Evolutionary conservation across 2,888 invertebrate genomes (phyloP).

Genomic region (Alloscopus bannaensis): DNA sequence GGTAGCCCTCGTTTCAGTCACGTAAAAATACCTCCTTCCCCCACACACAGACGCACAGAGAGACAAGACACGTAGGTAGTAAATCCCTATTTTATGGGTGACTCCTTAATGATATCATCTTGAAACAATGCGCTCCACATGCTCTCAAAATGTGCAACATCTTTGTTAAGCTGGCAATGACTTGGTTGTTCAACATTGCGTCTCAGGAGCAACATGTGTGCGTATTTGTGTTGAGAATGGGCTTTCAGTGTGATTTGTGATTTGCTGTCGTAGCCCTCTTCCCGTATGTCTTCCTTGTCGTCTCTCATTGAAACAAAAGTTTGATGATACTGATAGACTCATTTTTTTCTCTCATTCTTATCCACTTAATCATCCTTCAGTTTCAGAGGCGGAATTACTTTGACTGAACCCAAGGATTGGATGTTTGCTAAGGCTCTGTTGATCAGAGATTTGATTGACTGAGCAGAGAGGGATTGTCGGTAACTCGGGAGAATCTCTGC

Average conservation of each 20-base stretch:
- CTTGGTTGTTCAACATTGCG: no score
- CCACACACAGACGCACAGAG: no score
- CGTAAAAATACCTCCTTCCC: background rate
- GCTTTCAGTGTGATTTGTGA: background rate
- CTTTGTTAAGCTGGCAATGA: no score
- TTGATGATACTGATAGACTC: slow-evolving; percentile 20
- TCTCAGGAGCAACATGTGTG: no score
- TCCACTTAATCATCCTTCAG: slow-evolving; percentile 23
- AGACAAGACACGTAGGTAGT: slow-evolving; percentile 16
- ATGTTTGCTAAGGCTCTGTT: no score
- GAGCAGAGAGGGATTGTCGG: slow-evolving; percentile 42
- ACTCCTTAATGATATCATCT: background rate
- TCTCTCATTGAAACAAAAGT: slow-evolving; percentile 44
- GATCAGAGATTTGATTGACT: slow-evolving; percentile 30
- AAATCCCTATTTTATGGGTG: background rate
- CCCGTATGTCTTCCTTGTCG: no score
- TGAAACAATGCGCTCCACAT: background rate
- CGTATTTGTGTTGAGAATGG: background rate
- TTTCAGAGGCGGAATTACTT: slow-evolving; percentile 28
- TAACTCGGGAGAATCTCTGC: slow-evolving; percentile 8
- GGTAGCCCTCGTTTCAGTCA: slow-evolving; percentile 29
- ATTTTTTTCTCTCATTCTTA: slow-evolving; percentile 11
- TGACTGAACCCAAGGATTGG: no score
- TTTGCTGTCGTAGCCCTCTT: background rate
- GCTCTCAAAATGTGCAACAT: no score